Base-by-base conservation (phyloP, 2,113 vertebrate species). In the Mormyrus iriodes region DNA sequence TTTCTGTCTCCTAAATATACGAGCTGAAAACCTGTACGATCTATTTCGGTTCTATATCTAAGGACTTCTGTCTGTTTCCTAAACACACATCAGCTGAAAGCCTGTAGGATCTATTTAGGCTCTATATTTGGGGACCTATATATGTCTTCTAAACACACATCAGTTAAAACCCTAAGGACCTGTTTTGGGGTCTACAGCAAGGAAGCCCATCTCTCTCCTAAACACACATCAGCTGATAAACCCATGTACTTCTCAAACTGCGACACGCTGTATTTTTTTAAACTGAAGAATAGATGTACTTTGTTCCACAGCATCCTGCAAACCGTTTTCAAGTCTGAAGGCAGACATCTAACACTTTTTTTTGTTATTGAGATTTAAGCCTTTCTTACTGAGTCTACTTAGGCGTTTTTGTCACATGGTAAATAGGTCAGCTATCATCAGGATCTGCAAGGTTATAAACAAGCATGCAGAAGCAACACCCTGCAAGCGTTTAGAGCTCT, bases 401-500 rank as follows among this genome's bases (percentile, higher is more conserved):
- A 42, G 61, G 58, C 12, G 1, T 10, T 8, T 88, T 49, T 88
- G 42, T 73, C 87, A 51, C 10, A 73, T 24, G n/a, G 87, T 73
- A 48, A 88, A 31, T 13, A 88, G 87, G 87, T 73, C 87, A 88
- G 9, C 61, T 88, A 49, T 88, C 44, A 88, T 49, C 58, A 48
- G 5, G 55, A 88, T 24, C 24, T 10, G 53, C 44, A 15, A 17
- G 87, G 42, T 17, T 46, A n/a, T 73, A 51, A 35, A 73, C 46
- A 76, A 49, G 61, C 21, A n/a, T 46, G 55, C 39, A 31, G 10
- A 15, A 46, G 35, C 27, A 15, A 76, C 58, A 31, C 6, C 46
- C n/a, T 9, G n/a, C 46, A 79, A 79, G 13, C 82, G 21, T n/a
- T 46, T 48, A 48, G 7, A 4, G 0, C 15, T 48, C 42, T 19